Percentiles rank a stretch among this genome's conserved stretches.
Conservation (phyloP, 2,797 vertebrate species). For the Aulostomus chinensis region DNA sequence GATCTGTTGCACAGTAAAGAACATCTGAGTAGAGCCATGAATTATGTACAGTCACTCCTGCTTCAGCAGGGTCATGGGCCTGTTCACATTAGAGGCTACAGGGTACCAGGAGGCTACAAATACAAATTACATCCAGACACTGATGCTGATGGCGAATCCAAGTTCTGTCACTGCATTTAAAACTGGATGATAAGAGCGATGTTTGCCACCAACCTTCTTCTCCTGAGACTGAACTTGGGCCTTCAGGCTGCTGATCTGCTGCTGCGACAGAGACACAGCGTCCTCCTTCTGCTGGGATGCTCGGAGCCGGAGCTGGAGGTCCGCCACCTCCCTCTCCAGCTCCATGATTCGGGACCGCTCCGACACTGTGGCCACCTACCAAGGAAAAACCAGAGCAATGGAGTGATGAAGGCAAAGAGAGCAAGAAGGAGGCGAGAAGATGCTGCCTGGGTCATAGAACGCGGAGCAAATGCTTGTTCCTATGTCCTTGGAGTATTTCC, state of each 20-base stretch:
- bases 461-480: too few relatives aligned
- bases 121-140: neutral
- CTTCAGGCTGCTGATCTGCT: slow-evolving; percentile 87
- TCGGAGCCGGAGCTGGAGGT: slow-evolving; percentile 87
- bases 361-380: slow-evolving; percentile 95
- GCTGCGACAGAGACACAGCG: slow-evolving; percentile 81
- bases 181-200: too few relatives aligned
- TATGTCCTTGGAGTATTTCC: too few relatives aligned
- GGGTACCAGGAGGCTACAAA: too few relatives aligned
- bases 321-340: slow-evolving; percentile 90
- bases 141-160: too few relatives aligned
- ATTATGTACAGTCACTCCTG: slow-evolving; percentile 8
- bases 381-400: too few relatives aligned
- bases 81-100: too few relatives aligned
- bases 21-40: slow-evolving; percentile 56
- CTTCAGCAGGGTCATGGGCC: too few relatives aligned
- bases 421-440: too few relatives aligned
- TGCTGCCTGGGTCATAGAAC: too few relatives aligned
- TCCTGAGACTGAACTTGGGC: slow-evolving; percentile 81
- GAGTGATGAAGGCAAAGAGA: too few relatives aligned
- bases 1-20: slow-evolving; percentile 75
- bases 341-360: slow-evolving; percentile 99
- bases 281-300: slow-evolving; percentile 82
- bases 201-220: slow-evolving; percentile 77
- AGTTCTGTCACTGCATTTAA: too few relatives aligned